Evolutionary conservation across 2,888 invertebrate genomes (phyloP), one percentile per base, ranked within the genome.

Genomic region (Drosophila recens): DNA sequence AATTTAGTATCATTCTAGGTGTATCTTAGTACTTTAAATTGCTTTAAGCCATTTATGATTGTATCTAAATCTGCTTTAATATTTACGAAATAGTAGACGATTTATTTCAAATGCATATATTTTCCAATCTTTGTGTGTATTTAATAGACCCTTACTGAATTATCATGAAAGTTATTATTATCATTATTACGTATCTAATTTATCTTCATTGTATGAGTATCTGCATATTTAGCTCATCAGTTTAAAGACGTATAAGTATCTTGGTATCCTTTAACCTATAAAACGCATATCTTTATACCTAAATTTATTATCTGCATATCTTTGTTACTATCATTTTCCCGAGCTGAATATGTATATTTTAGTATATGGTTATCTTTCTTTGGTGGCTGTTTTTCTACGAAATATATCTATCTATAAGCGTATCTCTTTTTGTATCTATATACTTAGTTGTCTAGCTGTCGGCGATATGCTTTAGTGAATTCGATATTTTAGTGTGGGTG

Each of bases 401-500:
- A 46, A 27, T 20, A 4, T 20, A 9, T 9, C 17, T 15, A 20
- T 11, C 17, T 38, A 33, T 10, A 11, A 17, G 10, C 52, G 13
- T 43, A 23, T 33, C 10, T 6, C 20, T 8, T 8, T 34, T 13
- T 36, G 10, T 42, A 20, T 40, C n/a, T 62, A 36, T 30, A 30
- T 10, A 20, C 3, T 20, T 20, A 15, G 30, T 17, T 20, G 34
- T 63, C 11, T 30, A 20, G 34, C 49, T 58, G 48, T 30, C 30
- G 45, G 33, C 51, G 17, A 46, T n/a, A 15, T 36, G 20, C 40
- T 53, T 54, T n/a, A 53, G 36, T 23, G n/a, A 62, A 62, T 67
- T 38, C 36, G n/a, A 54, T 48, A 42, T 36, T 45, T 13, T 34
- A 49, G 49, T 49, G 33, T 57, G 34, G 23, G 30, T 36, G 17